Base-by-base conservation (phyloP, 2,113 vertebrate species). In the Apus apus region DNA sequence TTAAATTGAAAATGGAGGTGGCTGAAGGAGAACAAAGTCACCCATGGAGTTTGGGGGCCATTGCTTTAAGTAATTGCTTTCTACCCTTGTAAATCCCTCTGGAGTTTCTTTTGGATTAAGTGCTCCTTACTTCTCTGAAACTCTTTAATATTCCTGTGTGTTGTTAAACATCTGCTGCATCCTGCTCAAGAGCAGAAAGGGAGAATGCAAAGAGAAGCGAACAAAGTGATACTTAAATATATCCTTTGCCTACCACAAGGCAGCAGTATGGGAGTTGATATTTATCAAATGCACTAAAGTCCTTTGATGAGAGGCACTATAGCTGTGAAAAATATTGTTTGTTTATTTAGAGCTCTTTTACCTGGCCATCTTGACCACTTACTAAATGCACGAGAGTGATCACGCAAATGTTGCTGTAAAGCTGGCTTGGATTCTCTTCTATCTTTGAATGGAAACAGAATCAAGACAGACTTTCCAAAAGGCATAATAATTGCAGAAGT, bases 121-220 rank as follows among this genome's bases (percentile, higher is more conserved):
- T 77, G 71, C 93, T 93, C 92, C 60, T 86, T 87, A 54, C 20
- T 92, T 75, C 72, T 85, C 36, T 87, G 64, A 85, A 92, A 66
- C 23, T 46, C 67, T 80, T 97, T 94, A 96, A 90, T 96, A 90
- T 96, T 95, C 65, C 90, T 61, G 29, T 67, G 30, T 92, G 48
- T 61, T 85, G 58, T 92, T 92, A 71, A 86, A 74, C 64, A 93
- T 65, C 66, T 93, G 75, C 82, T 68, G 48, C 68, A 62, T 90
- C 68, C 38, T 46, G 8, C 64, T 91, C 38, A 57, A 86, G 45
- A 72, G 17, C 15, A 6, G 70, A 89, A 85, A 48, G 45, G 5
- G 40, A 26, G 64, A 60, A 71, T 57, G 45, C 48, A 57, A 81
- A 92, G 65, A 75, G 61, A 8, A 88, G 68, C 67, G 90, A 93